Conservation (phyloP, 2,888 invertebrate genomes). For the Lordiphosa andalusiaca region DNA sequence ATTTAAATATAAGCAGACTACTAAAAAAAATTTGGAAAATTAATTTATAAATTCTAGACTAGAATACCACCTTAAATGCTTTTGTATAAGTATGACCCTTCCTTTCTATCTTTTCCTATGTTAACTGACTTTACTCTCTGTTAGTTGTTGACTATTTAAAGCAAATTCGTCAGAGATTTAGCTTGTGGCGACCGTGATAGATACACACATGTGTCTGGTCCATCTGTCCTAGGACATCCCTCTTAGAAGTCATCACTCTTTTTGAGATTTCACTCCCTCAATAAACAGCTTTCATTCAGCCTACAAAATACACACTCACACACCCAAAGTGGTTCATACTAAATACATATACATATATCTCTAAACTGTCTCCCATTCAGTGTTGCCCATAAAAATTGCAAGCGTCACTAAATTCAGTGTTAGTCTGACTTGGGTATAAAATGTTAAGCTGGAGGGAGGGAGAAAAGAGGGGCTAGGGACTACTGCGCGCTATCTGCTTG, state of each 20-base stretch:
- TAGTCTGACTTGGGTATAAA: slow-evolving; percentile 4
- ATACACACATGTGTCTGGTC: too few species aligned
- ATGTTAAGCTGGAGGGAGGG: background rate
- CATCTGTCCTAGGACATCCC: slow-evolving; percentile 19
- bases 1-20: too few species aligned
- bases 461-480: background rate
- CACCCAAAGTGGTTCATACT: slow-evolving; percentile 30
- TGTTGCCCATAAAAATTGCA: slow-evolving; percentile 55
- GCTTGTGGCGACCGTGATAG: too few species aligned
- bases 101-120: too few species aligned
- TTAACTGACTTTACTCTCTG: too few species aligned
- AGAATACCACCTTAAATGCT: too few species aligned
- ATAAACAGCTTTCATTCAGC: slow-evolving; percentile 1
- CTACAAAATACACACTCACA: slow-evolving; percentile 1
- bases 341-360: slow-evolving; percentile 10
- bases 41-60: too few species aligned
- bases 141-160: too few species aligned
- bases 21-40: too few species aligned
- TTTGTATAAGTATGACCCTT: too few species aligned
- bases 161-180: too few species aligned
- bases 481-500: slow-evolving; percentile 19
- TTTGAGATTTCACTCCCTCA: slow-evolving; percentile 9
- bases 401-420: slow-evolving; percentile 47
- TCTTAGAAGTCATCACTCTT: background rate
- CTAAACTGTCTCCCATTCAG: slow-evolving; percentile 15